Evolutionary conservation across 2,888 invertebrate species (phyloP).

Genomic region (Archips crataeganus): DNA sequence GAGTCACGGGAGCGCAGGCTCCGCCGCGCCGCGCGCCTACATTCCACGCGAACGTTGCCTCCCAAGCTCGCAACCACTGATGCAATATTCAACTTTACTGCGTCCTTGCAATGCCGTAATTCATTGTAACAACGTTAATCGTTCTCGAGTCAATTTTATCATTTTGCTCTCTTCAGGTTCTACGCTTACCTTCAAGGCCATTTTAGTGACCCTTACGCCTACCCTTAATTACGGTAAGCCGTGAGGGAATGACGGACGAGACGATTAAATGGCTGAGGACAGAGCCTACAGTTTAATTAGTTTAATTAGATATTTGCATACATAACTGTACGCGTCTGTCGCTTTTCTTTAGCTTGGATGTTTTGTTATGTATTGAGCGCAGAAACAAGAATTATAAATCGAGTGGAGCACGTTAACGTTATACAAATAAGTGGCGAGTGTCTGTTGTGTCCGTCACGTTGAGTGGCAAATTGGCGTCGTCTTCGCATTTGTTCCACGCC

Average conservation of each 20-base stretch:
- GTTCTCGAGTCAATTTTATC: conserved; percentile 75
- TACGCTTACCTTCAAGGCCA: conserved; percentile 74
- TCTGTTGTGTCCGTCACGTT: conserved; percentile 46
- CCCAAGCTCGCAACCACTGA: conserved; percentile 75
- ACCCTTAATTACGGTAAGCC: conserved; percentile 71
- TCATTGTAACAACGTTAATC: conserved; percentile 82
- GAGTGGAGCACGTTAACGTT: conserved; percentile 70
- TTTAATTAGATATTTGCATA: conserved; percentile 36
- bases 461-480: conserved; percentile 78
- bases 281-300: conserved; percentile 18
- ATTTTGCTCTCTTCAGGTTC: conserved; percentile 71
- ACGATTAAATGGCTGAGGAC: conserved; percentile 60
- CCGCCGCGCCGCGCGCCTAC: conserved; percentile 63
- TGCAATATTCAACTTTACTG: conserved; percentile 86
- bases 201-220: conserved; percentile 53
- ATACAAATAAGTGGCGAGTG: conserved; percentile 73
- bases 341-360: conserved; percentile 8
- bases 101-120: conserved; percentile 86
- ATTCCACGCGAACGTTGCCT: conserved; percentile 83
- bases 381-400: conserved; percentile 59
- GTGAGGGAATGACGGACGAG: conserved; percentile 61
- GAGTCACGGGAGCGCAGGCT: conserved; percentile 67
- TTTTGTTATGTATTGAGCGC: conserved; percentile 55
- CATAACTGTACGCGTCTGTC: conserved; percentile 25
- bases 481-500: conserved; percentile 72